A percentile compares a stretch with the other conserved stretches of the same genome.
These are phyloP conservation scores for Cyprinus carpio DNA, from an alignment of 2,113 vertebrate genomes.

Conservation along the genomic window DNA sequence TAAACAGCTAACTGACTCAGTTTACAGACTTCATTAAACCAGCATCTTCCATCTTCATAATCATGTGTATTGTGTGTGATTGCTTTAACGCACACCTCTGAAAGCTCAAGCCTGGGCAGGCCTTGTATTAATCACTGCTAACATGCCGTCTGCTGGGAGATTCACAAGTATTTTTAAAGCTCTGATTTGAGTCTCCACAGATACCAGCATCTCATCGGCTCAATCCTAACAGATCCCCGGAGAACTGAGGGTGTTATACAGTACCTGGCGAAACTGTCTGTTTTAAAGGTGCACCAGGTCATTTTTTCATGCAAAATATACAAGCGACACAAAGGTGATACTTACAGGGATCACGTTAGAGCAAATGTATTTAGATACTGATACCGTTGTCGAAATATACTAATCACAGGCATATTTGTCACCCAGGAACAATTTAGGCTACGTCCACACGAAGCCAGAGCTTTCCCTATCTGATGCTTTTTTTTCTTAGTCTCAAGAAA, in stretches of 20 bases:
- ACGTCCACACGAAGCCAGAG: no score
- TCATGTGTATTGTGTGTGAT: neutral
- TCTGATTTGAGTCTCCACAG: slow-evolving; percentile 70
- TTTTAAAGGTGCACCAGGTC: neutral
- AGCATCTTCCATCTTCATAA: slow-evolving; percentile 11
- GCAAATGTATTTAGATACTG: neutral
- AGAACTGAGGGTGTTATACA: slow-evolving; percentile 39
- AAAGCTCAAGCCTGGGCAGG: slow-evolving; percentile 35
- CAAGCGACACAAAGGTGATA: neutral
- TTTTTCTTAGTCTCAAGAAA: no score
- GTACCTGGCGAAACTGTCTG: slow-evolving; percentile 43
- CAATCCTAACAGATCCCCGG: slow-evolving; percentile 59
- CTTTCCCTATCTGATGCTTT: no score
- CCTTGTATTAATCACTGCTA: slow-evolving; percentile 41
- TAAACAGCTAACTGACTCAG: neutral
- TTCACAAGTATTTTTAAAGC: slow-evolving; percentile 75
- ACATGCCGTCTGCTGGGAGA: slow-evolving; percentile 62
- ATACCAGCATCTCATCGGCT: slow-evolving; percentile 68
- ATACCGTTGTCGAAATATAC: no score
- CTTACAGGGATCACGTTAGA: neutral
- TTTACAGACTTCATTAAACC: neutral
- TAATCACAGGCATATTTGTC: no score
- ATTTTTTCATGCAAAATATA: neutral
- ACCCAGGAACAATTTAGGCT: no score
- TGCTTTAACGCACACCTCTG: slow-evolving; percentile 7